phyloP scores from a whole-genome alignment of 2,113 vertebrate species.

The Myiagra hebetior region DNA sequence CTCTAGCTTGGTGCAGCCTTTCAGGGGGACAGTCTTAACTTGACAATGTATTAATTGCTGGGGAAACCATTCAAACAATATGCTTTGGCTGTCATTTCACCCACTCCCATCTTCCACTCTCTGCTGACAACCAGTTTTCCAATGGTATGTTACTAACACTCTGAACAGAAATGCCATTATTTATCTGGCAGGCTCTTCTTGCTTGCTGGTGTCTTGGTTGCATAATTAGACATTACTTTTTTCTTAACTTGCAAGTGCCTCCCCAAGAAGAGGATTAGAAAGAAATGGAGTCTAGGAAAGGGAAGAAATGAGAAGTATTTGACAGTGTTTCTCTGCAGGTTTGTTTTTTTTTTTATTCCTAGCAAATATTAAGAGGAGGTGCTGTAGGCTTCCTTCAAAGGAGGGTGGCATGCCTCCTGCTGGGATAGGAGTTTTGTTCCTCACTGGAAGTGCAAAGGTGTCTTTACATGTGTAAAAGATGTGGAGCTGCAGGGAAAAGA shows the following conservation, averaged over 20 bases:
- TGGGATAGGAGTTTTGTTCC: background rate
- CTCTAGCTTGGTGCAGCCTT: background rate
- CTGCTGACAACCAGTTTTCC: background rate
- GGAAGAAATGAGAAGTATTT: background rate
- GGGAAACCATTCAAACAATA: background rate
- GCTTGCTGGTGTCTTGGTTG: background rate
- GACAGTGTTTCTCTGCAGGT: background rate
- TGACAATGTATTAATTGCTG: background rate
- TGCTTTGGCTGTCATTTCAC: background rate
- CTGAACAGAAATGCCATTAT: background rate
- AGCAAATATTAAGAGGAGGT: background rate
- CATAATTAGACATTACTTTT: background rate
- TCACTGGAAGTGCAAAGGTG: background rate
- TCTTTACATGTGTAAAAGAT: background rate
- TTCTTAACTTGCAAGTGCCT: background rate
- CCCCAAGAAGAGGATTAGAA: background rate
- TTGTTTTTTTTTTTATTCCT: background rate
- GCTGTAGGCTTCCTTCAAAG: background rate
- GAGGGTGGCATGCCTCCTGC: background rate
- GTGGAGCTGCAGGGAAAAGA: background rate
- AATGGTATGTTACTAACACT: background rate
- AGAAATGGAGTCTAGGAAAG: background rate
- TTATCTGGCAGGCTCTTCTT: rapidly evolving
- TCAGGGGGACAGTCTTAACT: background rate
- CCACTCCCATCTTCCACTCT: background rate